Evolutionary conservation across 1,140 invertebrate genomes (phyloP).

Genomic region (Euwallacea similis): DNA sequence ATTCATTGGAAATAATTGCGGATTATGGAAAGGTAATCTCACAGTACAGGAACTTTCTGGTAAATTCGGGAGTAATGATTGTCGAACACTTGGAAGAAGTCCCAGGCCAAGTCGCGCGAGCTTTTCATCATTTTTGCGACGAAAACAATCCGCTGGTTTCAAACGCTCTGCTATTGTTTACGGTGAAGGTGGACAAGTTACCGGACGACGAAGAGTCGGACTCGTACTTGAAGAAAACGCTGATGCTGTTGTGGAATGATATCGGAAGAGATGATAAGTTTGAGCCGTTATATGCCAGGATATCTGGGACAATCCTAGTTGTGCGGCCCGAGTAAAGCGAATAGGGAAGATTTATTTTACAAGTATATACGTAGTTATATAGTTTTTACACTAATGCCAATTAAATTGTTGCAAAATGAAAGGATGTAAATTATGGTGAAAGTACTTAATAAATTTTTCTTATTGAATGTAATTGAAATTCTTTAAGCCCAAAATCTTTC

Average conservation of each 20-base stretch:
- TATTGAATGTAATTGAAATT: too few relatives aligned
- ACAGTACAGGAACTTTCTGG: conserved; percentile 47
- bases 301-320: conserved; percentile 42
- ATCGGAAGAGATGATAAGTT: conserved; percentile 44
- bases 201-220: background rate
- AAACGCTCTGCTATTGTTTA: conserved; percentile 58
- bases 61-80: conserved; percentile 50
- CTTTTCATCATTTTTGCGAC: conserved; percentile 60
- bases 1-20: conserved; percentile 41
- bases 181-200: conserved; percentile 49
- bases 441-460: too few relatives aligned
- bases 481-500: too few relatives aligned
- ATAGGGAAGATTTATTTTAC: too few relatives aligned
- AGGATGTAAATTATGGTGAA: too few relatives aligned
- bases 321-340: conserved; percentile 23
- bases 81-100: conserved; percentile 56
- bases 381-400: too few relatives aligned
- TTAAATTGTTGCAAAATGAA: too few relatives aligned
- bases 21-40: conserved; percentile 55
- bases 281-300: conserved; percentile 47
- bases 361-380: too few relatives aligned
- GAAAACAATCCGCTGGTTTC: conserved; percentile 56
- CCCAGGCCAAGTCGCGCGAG: conserved; percentile 55
- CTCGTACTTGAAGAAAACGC: background rate
- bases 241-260: conserved; percentile 37